A percentile compares a stretch with the other conserved stretches of the same genome.
phyloP scores from a whole-genome alignment of 2,888 invertebrate genomes.

The Cremastinae sp. region DNA sequence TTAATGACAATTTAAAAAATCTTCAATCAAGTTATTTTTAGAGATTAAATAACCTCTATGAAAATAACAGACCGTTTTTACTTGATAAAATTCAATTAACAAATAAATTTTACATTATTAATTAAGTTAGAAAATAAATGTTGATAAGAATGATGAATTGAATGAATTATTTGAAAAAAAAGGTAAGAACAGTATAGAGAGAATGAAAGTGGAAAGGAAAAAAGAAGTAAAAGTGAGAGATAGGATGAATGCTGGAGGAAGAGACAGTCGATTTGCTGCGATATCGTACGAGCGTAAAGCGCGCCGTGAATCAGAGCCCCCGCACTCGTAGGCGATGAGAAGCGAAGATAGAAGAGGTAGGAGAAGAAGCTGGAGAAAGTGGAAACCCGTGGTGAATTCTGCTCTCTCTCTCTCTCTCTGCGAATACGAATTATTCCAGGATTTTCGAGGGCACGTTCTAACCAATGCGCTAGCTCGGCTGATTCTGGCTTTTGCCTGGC shows the following conservation, averaged over 20 bases:
- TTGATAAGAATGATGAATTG: conserved; percentile 41
- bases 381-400: conserved; percentile 51
- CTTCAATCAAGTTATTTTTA: conserved; percentile 71
- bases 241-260: background rate
- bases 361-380: conserved; percentile 16
- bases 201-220: background rate
- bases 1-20: too few species aligned
- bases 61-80: too few species aligned
- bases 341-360: background rate
- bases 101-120: too few species aligned
- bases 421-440: conserved; percentile 56
- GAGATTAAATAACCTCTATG: too few species aligned
- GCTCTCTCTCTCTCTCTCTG: conserved; percentile 15
- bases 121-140: conserved; percentile 39
- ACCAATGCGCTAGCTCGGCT: conserved; percentile 46
- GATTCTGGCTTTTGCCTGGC: conserved; percentile 48
- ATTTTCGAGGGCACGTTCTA: conserved; percentile 59
- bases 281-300: conserved; percentile 30
- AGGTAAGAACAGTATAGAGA: background rate
- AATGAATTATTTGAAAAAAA: conserved; percentile 41
- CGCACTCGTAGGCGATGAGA: conserved; percentile 25
- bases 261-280: conserved; percentile 11
- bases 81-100: too few species aligned
- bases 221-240: background rate
- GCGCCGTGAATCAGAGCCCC: conserved; percentile 45